Percentiles rank a stretch among this genome's conserved stretches.
Conservation (phyloP, 2,113 vertebrate genomes). For the Laticauda colubrina region DNA sequence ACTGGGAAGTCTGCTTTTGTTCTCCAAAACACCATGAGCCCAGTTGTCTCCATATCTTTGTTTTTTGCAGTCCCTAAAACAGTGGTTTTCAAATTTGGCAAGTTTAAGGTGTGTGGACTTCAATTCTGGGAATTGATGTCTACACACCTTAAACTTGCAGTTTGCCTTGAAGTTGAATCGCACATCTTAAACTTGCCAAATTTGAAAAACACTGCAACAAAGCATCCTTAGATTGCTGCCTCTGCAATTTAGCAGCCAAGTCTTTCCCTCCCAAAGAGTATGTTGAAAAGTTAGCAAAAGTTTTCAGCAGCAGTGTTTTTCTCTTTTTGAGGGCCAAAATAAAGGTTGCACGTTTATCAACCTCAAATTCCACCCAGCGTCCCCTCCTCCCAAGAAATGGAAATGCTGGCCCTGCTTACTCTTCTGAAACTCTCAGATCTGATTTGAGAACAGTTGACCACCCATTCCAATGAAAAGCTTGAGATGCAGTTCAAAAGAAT, state of each 20-base stretch:
- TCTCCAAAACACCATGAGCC: background rate
- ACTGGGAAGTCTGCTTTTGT: background rate
- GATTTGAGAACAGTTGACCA: background rate
- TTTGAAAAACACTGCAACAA: background rate
- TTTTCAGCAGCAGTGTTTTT: background rate
- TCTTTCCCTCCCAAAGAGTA: background rate
- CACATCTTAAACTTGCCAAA: background rate
- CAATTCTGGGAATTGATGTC: background rate
- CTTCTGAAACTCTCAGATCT: background rate
- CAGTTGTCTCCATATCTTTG: background rate
- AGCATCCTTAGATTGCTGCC: background rate
- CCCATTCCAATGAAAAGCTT: background rate
- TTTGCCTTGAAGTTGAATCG: background rate
- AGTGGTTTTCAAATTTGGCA: background rate
- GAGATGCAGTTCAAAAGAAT: too few species aligned
- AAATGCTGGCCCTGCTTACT: background rate
- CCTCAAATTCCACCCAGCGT: background rate
- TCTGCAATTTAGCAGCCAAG: background rate
- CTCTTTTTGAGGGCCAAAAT: background rate
- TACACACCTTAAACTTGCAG: background rate
- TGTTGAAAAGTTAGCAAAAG: background rate
- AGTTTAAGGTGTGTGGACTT: background rate
- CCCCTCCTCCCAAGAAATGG: background rate
- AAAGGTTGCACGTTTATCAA: background rate
- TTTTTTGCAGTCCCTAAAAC: background rate